Percentiles rank a stretch among this genome's conserved stretches.
Evolutionary conservation across 2,113 vertebrate species (phyloP).

Genomic region (Ploceus nigricollis): DNA sequence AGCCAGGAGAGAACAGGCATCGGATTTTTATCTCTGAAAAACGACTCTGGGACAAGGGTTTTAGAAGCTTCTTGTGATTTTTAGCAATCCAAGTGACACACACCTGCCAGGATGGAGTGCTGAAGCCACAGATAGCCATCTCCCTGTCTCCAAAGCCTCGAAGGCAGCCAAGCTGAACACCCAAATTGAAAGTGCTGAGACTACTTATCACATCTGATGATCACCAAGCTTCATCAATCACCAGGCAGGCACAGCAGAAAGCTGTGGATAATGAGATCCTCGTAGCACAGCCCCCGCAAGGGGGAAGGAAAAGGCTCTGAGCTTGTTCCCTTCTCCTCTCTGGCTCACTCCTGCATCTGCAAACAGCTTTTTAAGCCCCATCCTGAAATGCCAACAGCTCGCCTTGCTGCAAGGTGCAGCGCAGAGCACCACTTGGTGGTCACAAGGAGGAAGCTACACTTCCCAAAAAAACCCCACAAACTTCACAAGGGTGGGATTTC

Average conservation of each 20-base stretch:
- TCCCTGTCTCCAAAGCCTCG: background rate
- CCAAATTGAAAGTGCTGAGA: background rate
- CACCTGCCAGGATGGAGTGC: background rate
- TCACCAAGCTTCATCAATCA: background rate
- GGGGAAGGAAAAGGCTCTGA: background rate
- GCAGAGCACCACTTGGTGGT: slow-evolving; percentile 56
- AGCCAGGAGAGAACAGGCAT: background rate
- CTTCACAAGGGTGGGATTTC: background rate
- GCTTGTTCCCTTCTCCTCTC: background rate
- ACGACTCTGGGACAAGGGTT: background rate
- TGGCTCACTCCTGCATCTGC: background rate
- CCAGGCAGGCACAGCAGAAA: background rate
- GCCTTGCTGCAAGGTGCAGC: background rate
- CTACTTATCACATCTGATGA: background rate
- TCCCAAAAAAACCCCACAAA: background rate
- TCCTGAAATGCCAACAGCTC: background rate
- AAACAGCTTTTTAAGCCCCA: background rate
- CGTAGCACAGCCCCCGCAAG: rapidly evolving
- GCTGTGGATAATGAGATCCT: background rate
- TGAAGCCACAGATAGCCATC: background rate
- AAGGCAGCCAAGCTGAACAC: slow-evolving; percentile 22
- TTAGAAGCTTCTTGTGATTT: background rate
- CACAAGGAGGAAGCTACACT: background rate
- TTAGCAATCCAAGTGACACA: background rate
- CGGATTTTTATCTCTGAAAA: background rate